Percentiles rank a stretch among this genome's conserved stretches.
phyloP scores from a whole-genome alignment of 2,113 vertebrate genomes.

The Dendropsophus ebraccatus region DNA sequence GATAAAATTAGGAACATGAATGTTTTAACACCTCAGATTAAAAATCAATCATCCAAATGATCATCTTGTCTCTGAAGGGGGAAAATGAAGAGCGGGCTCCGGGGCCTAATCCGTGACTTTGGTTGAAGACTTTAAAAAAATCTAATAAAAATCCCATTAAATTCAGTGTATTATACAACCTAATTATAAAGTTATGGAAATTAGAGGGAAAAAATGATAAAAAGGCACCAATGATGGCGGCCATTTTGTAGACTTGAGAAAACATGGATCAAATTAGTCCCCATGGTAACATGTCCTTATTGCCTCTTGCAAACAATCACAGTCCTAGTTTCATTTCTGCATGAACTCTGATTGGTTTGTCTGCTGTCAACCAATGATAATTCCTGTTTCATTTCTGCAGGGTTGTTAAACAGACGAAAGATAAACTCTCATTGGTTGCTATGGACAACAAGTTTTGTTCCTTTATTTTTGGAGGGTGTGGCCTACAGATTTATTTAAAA shows the following conservation, averaged over 20 bases:
- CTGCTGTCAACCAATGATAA: neutral
- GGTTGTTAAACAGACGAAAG: neutral
- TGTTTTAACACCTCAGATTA: slow-evolving; percentile 42
- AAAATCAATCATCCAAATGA: slow-evolving; percentile 46
- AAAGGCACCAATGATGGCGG: neutral
- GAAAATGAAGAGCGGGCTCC: neutral
- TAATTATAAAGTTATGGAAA: neutral
- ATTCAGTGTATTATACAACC: neutral
- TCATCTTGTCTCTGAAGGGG: neutral
- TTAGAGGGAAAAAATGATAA: neutral
- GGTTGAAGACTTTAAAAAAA: neutral
- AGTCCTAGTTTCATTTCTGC: neutral
- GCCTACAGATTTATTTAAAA: too few relatives aligned
- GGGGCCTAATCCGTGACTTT: slow-evolving; percentile 15
- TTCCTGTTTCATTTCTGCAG: neutral
- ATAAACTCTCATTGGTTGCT: neutral
- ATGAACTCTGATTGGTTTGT: neutral
- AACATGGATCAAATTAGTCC: neutral
- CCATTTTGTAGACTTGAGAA: neutral
- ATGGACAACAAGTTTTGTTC: neutral
- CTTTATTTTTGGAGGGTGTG: too few relatives aligned
- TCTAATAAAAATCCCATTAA: neutral
- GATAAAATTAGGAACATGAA: slow-evolving; percentile 34
- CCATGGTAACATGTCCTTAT: neutral
- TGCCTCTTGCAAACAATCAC: neutral